Conservation (phyloP, 2,888 invertebrate genomes). For the Pyrrhia umbra region DNA sequence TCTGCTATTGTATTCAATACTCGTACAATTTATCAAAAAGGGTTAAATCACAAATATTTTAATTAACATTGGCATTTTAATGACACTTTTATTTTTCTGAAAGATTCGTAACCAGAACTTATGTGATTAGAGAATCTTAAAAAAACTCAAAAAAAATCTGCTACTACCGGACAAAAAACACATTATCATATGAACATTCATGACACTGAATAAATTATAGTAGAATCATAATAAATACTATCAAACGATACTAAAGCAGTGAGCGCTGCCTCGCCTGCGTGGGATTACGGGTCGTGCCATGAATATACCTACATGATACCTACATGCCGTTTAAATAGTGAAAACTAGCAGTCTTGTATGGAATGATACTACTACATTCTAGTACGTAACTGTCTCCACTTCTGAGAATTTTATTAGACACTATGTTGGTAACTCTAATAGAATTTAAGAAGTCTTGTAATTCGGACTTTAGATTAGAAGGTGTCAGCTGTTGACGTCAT, state of each 20-base stretch:
- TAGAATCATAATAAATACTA: constrained; percentile 35
- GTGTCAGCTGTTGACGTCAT: not conserved
- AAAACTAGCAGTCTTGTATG: constrained; percentile 52
- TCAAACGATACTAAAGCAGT: constrained; percentile 13
- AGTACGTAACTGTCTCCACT: constrained; percentile 25
- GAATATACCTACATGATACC: constrained; percentile 49
- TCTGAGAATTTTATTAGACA: constrained; percentile 31
- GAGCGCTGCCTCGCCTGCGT: constrained; percentile 47
- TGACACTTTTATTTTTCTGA: not conserved
- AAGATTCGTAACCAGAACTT: not conserved
- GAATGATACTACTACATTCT: constrained; percentile 43
- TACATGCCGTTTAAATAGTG: constrained; percentile 51
- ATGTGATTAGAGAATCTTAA: constrained; percentile 11
- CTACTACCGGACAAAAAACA: constrained; percentile 22
- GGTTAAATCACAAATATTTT: too few species aligned
- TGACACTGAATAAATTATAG: constrained; percentile 37
- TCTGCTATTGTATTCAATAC: too few species aligned
- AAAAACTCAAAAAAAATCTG: constrained; percentile 11
- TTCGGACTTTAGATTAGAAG: constrained; percentile 12
- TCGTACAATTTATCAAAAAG: too few species aligned
- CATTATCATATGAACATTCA: constrained; percentile 27
- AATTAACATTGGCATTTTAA: too few species aligned
- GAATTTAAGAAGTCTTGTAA: constrained; percentile 24
- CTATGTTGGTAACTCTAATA: constrained; percentile 16
- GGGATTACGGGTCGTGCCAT: constrained; percentile 59